Percentiles rank a stretch among this genome's conserved stretches.
These are phyloP conservation scores for Melanargia galathea DNA, from an alignment of 2,888 invertebrate genomes.

Conservation along the genomic window DNA sequence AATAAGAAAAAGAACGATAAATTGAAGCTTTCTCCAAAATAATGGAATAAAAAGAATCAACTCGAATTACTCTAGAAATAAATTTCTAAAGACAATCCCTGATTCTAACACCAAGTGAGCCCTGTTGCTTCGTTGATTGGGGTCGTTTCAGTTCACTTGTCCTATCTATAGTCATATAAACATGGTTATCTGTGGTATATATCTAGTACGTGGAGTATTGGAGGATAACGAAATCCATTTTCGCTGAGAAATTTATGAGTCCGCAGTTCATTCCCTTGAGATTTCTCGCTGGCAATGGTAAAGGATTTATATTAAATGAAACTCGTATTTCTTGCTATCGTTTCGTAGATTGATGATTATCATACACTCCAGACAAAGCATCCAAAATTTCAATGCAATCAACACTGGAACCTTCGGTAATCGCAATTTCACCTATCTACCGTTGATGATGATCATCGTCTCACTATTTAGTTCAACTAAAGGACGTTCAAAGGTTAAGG, in stretches of 20 bases:
- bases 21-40: neutral
- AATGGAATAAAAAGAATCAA: neutral
- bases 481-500: too few relatives aligned
- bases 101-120: neutral
- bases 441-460: too few relatives aligned
- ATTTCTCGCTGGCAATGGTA: conserved; percentile 17
- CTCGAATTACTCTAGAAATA: too few relatives aligned
- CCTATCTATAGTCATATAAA: neutral
- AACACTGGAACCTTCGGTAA: too few relatives aligned
- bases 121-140: conserved; percentile 19
- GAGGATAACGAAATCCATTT: conserved; percentile 25
- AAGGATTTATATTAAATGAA: conserved; percentile 25
- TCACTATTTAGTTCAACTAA: too few relatives aligned
- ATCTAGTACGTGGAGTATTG: neutral
- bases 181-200: neutral
- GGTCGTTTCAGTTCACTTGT: conserved; percentile 1
- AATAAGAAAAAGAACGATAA: neutral
- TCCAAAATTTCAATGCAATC: too few relatives aligned
- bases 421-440: too few relatives aligned
- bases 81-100: neutral
- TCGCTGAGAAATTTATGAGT: conserved; percentile 23
- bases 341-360: neutral
- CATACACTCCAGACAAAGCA: neutral
- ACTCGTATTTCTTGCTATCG: conserved; percentile 8
- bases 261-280: conserved; percentile 14